Base-by-base conservation (phyloP, 2,888 invertebrate genomes). In the Patella depressa region DNA sequence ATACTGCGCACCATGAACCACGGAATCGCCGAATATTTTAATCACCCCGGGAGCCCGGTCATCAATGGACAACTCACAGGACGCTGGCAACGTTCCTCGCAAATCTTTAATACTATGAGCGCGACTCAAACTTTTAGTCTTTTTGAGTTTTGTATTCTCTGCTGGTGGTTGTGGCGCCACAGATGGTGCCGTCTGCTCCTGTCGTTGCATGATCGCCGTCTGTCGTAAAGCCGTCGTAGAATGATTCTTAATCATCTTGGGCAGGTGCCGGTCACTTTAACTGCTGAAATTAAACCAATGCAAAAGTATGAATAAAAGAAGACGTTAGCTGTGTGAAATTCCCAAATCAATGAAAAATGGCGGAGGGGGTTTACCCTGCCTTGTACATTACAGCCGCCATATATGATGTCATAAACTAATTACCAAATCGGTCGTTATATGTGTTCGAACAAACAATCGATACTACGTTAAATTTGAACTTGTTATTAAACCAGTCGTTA, bases 21-120 rank as follows among this genome's bases (percentile, higher is more conserved):
- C 82, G 15, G 87, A 86, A 72, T 88, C 88, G 15, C 90, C 90
- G 78, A 88, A 89, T 70, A 89, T 84, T 80, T 88, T 88, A 34
- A 89, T 79, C 3, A 89, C 86, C 1, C 89, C 89, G 2, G 89
- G 89, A n/a, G 88, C 84, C 59, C 84, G 80, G 53, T 86, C 84
- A 77, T 89, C 88, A 9, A 86, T 87, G 11, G 89, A 89, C 11
- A 89, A 79, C 78, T 89, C 89, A 19, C 79, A 76, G 14, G 72
- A 65, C 17, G 76, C 45, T 11, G 53, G 73, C 24, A 24, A 24
- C 53, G 72, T 70, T 54, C 70, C 73, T n/a, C 57, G 59, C 19
- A 55, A 19, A 57, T 71, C 73, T 69, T 77, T 76, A 17, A 72
- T 73, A 34, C 76, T 73, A 2, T 73, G 69, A 14, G 72, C 59